These are phyloP conservation scores for Fulmarus glacialis DNA, from an alignment of 2,113 vertebrate genomes.

Conservation along the genomic window DNA sequence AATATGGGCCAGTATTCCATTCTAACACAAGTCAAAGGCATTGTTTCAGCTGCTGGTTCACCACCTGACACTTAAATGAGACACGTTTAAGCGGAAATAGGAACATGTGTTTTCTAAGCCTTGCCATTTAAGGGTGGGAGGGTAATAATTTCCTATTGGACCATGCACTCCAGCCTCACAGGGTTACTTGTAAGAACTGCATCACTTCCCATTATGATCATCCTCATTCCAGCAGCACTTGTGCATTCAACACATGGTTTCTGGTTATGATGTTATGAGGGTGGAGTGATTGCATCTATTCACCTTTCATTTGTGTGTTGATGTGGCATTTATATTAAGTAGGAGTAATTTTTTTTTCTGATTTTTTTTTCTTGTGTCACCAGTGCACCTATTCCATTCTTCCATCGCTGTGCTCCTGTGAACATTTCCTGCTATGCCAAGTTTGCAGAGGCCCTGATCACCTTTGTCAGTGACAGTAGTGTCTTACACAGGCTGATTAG, in stretches of 20 bases:
- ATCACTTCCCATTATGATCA: constrained; percentile 68
- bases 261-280: constrained; percentile 67
- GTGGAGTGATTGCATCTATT: constrained; percentile 75
- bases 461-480: constrained; percentile 95
- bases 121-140: constrained; percentile 59
- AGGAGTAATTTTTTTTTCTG: constrained; percentile 90
- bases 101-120: neutral
- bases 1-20: neutral
- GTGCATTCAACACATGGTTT: constrained; percentile 69
- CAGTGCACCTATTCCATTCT: constrained; percentile 92
- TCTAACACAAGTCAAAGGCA: constrained; percentile 9
- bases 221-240: constrained; percentile 67
- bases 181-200: constrained; percentile 58
- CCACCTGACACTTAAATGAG: neutral
- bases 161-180: constrained; percentile 58
- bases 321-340: constrained; percentile 87
- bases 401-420: constrained; percentile 98
- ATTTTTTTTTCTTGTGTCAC: constrained; percentile 89
- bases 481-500: constrained; percentile 95
- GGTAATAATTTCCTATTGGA: constrained; percentile 53
- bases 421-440: constrained; percentile 95
- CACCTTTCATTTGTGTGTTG: constrained; percentile 86
- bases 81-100: neutral
- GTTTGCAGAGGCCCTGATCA: constrained; percentile 96
- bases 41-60: constrained; percentile 44